Evolutionary conservation across 2,797 vertebrate species (phyloP), one percentile per base, ranked within the genome.

Genomic region (Myiothlypis chrysogaster): DNA sequence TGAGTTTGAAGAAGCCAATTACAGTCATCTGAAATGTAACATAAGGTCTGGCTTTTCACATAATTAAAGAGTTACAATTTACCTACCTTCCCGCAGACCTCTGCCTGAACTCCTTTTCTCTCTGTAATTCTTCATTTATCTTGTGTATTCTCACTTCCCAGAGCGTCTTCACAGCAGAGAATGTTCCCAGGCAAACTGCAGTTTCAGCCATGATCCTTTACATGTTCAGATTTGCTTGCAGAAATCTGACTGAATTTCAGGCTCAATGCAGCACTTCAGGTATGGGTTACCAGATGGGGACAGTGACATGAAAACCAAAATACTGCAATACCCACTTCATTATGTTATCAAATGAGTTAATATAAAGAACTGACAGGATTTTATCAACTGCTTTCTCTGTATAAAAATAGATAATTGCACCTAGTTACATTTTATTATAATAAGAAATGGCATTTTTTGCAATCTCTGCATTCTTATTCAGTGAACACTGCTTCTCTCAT

Each of bases 111-210:
- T 98, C 97, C 64, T 96, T 98, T 71, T 98, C 97, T 64, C 91
- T 98, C 87, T 96, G 98, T 77, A 98, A 80, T 44, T 98, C 98
- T 87, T 99, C 98, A 77, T 95, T 98, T 93, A 97, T 97, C 79
- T 96, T 99, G 95, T 97, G 97, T 96, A 99, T 99, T 96, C 98
- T 98, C 30, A 97, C 98, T 97, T 99, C 99, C 99, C 99, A 99
- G 57, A 99, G 97, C 64, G 98, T 96, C 94, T 98, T 99, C 79
- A 99, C 98, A 82, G 98, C 98, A 94, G 95, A 97, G 87, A 99
- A 98, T 0, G 98, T 97, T 64, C 98, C 98, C 23, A 95, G n/a
- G 18, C 98, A 98, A 53, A 97, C 94, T 5, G 85, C 96, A 82
- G 98, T 97, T 76, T 97, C 98, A 82, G 97, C 96, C 99, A 99